Conservation (phyloP, 2,113 vertebrate species). For the Prochilodus magdalenae region DNA sequence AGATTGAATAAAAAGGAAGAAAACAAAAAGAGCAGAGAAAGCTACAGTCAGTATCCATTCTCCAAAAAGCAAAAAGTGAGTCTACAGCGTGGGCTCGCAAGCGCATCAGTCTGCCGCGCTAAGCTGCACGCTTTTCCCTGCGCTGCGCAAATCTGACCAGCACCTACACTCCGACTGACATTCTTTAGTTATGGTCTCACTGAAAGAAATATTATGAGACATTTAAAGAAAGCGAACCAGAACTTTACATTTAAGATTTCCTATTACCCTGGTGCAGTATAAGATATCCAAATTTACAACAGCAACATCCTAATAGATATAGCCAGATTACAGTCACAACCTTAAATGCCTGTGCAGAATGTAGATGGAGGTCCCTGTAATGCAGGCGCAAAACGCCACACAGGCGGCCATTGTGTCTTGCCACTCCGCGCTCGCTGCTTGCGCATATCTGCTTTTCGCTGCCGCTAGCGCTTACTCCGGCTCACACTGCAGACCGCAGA, state of each 20-base stretch:
- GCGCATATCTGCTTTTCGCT: slow-evolving; percentile 60
- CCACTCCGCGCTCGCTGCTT: slow-evolving; percentile 56
- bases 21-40: slow-evolving; percentile 85
- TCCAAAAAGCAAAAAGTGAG: slow-evolving; percentile 97
- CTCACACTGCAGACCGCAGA: slow-evolving; percentile 69
- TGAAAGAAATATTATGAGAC: not conserved
- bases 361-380: slow-evolving; percentile 98
- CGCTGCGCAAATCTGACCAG: slow-evolving; percentile 94
- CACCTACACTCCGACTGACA: slow-evolving; percentile 89
- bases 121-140: slow-evolving; percentile 95
- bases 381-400: slow-evolving; percentile 90
- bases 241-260: not conserved
- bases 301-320: not conserved
- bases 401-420: slow-evolving; percentile 63
- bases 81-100: slow-evolving; percentile 98
- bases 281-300: not conserved
- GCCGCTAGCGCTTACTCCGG: slow-evolving; percentile 59
- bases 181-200: slow-evolving; percentile 85
- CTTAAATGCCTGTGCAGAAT: slow-evolving; percentile 88
- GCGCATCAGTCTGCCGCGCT: slow-evolving; percentile 92
- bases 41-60: slow-evolving; percentile 87
- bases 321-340: slow-evolving; percentile 76
- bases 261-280: not conserved
- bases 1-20: slow-evolving; percentile 81
- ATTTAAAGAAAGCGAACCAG: not conserved